Evolutionary conservation across 2,888 invertebrate genomes (phyloP).

Genomic region (Plebejus melissa): DNA sequence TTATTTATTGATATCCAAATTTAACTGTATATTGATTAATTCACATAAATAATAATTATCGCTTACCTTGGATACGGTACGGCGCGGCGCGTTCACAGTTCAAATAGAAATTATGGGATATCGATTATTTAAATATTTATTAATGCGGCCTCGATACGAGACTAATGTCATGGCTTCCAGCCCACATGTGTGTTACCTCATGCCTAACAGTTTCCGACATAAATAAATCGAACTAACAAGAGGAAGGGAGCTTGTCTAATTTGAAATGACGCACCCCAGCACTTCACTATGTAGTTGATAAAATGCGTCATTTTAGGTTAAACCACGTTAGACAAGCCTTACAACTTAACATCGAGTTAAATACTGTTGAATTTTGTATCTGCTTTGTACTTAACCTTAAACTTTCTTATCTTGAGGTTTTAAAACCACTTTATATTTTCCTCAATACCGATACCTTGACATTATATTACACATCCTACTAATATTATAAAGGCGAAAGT

Average conservation of each 20-base stretch:
- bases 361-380: too few species aligned
- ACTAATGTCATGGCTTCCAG: neutral
- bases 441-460: slow-evolving; percentile 1
- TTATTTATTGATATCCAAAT: neutral
- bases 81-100: neutral
- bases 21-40: neutral
- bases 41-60: neutral
- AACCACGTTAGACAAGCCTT: too few species aligned
- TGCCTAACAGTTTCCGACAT: neutral
- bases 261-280: too few species aligned
- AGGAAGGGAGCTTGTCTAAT: neutral
- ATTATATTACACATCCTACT: neutral
- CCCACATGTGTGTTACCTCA: neutral
- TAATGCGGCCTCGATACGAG: neutral
- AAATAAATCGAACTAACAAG: neutral
- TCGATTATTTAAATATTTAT: slow-evolving; percentile 8
- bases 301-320: too few species aligned
- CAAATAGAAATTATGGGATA: neutral
- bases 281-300: too few species aligned
- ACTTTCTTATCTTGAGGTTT: slow-evolving; percentile 1
- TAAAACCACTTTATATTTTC: slow-evolving; percentile 1
- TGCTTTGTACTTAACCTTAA: neutral
- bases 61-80: neutral
- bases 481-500: neutral
- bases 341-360: too few species aligned